Conservation (phyloP, 2,888 invertebrate species). For the Dexiosoma caninum region DNA sequence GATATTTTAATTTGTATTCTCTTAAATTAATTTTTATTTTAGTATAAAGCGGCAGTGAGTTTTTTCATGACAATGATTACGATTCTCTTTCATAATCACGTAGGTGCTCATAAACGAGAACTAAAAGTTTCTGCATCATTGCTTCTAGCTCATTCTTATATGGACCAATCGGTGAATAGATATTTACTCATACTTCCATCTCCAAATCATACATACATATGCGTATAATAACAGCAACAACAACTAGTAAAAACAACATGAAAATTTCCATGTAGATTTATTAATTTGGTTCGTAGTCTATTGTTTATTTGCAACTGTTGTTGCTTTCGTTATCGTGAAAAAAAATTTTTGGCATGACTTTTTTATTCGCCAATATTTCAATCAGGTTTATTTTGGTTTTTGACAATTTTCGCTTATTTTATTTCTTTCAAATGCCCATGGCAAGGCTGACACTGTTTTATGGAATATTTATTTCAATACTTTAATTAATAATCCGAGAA, state of each 20-base stretch:
- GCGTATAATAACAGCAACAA: background rate
- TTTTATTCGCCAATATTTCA: conserved; percentile 9
- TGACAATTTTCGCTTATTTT: background rate
- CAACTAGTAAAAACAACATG: conserved; percentile 25
- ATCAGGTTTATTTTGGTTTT: conserved; percentile 2
- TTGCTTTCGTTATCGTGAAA: conserved; percentile 9
- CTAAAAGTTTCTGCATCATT: no score
- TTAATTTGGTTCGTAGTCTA: conserved; percentile 7
- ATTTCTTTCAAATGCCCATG: conserved; percentile 7
- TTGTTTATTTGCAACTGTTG: background rate
- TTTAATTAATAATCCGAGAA: conserved; percentile 22
- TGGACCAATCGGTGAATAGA: no score
- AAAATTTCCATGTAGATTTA: conserved; percentile 24
- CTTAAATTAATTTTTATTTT: no score
- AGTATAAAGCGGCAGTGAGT: no score
- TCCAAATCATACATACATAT: background rate
- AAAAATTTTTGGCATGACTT: conserved; percentile 33
- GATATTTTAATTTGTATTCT: no score
- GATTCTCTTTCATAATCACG: no score
- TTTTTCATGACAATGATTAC: no score
- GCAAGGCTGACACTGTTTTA: conserved; percentile 33
- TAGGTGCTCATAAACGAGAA: no score
- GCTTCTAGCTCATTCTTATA: no score
- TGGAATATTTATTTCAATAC: conserved; percentile 3
- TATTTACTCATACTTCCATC: no score